Evolutionary conservation across 2,797 vertebrate species (phyloP), one percentile per base, ranked within the genome.

Genomic region (Spinus olivaceus): DNA sequence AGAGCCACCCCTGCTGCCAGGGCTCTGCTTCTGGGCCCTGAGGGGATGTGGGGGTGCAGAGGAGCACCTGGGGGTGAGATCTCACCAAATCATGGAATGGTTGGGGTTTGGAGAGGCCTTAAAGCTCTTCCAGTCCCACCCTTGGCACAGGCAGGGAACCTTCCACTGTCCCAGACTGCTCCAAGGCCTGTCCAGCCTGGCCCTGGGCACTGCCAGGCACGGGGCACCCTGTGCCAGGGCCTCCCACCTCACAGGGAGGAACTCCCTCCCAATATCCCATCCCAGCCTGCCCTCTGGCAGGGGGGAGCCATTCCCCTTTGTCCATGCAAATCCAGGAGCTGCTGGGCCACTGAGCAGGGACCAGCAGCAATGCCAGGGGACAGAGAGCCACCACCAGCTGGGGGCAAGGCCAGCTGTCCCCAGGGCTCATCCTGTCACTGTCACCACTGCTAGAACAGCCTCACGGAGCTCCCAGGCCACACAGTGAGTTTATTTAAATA

Each of bases 401-500:
- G 61, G 71, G 49, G 11, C 69, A 60, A 60, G 82, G 9, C 35
- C 60, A 13, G 3, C 49, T 7, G 30, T 24, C 44, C 77, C 56
- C 12, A 1, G 61, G 3, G 2, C 60, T 33, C n/a, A 0, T 54
- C 83, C 30, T 24, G 14, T 53, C 37, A 0, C 88, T 25, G 25
- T 14, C 49, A 39, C 15, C 6, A 0, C 63, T 23, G 24, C 41
- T 14, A 44, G 24, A 70, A 23, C 30, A 14, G 44, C 24, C 2
- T 2, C 51, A 5, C 2, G 0, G 39, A 71, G 51, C 73, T 35
- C 49, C 79, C 71, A 39, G 39, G 88, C 67, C 87, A 84, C 46
- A 67, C 28, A 22, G 51, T 42, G 74, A 84, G 83, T 97, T 96
- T 97, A 96, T 97, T 97, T 78, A 59, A 96, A 76, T 28, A 86